These are phyloP conservation scores for Leistus spinibarbis DNA, from an alignment of 2,888 invertebrate genomes.

Conservation along the genomic window DNA sequence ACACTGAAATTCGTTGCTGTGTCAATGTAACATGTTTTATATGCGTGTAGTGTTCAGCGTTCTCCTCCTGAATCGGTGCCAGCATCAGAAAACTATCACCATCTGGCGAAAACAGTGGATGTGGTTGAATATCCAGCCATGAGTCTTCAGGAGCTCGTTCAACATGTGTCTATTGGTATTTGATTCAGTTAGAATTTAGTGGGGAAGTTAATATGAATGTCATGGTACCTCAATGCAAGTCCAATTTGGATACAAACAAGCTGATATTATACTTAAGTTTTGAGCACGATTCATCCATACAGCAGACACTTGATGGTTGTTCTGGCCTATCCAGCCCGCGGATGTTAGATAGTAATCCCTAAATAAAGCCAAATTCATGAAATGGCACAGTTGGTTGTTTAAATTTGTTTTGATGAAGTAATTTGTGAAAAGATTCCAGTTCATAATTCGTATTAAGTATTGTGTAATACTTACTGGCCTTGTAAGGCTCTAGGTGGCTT, in stretches of 20 bases:
- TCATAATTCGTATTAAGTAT: background rate
- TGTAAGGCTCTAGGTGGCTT: conserved; percentile 76
- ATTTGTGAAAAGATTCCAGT: background rate
- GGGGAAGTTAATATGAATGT: background rate
- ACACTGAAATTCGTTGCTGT: conserved; percentile 81
- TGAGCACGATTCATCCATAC: conserved; percentile 95
- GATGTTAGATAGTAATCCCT: conserved; percentile 93
- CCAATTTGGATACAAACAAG: conserved; percentile 83
- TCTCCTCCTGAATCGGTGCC: conserved; percentile 83
- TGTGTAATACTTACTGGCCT: conserved; percentile 78
- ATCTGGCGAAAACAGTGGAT: conserved; percentile 83
- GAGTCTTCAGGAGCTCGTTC: conserved; percentile 83
- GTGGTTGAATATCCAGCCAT: conserved; percentile 85
- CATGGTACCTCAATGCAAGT: conserved; percentile 78
- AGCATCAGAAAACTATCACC: conserved; percentile 83
- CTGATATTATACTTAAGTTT: conserved; percentile 86
- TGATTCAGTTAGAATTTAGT: background rate
- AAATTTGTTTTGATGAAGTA: background rate
- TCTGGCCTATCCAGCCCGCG: conserved; percentile 85
- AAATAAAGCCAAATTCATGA: conserved; percentile 40
- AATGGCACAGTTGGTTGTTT: background rate
- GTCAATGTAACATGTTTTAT: conserved; percentile 85
- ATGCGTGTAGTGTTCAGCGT: conserved; percentile 83
- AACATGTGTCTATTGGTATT: conserved; percentile 69
- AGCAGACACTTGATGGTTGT: conserved; percentile 78